Percentiles rank a stretch among this genome's conserved stretches.
phyloP scores from a whole-genome alignment of 92 coral and sea anemone genomes.

The Heliopora coerulea region DNA sequence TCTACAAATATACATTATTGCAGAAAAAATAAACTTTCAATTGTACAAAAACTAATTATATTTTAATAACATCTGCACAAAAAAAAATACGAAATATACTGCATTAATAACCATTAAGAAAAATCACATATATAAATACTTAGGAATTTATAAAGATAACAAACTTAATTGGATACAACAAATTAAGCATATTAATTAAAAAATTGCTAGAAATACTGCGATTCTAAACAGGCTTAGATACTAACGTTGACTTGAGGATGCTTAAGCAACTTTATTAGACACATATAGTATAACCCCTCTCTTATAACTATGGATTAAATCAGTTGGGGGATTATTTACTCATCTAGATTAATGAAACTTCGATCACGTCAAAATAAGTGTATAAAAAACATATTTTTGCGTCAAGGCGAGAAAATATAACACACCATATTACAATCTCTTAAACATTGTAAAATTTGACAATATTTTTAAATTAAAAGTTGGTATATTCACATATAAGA shows the following conservation, averaged over 20 bases:
- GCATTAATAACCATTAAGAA: not conserved
- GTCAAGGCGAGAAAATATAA: slow-evolving; percentile 42
- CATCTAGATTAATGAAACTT: slow-evolving; percentile 24
- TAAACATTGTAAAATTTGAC: slow-evolving; percentile 48
- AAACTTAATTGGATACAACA: slow-evolving; percentile 40
- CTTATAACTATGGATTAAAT: slow-evolving; percentile 22
- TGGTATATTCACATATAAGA: slow-evolving; percentile 43
- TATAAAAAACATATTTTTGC: slow-evolving; percentile 56
- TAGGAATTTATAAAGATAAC: slow-evolving; percentile 51
- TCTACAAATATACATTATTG: slow-evolving; percentile 35
- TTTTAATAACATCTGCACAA: slow-evolving; percentile 39
- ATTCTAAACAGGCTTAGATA: not conserved
- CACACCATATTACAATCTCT: slow-evolving; percentile 42
- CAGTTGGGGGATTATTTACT: slow-evolving; percentile 54
- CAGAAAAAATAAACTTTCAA: slow-evolving; percentile 41
- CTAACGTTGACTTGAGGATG: slow-evolving; percentile 20
- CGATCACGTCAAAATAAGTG: slow-evolving; percentile 57
- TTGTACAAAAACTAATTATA: slow-evolving; percentile 45
- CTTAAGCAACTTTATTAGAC: slow-evolving; percentile 48
- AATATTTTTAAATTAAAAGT: slow-evolving; percentile 50
- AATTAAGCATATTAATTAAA: slow-evolving; percentile 22
- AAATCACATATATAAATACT: slow-evolving; percentile 40
- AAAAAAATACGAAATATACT: not conserved
- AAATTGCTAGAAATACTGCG: slow-evolving; percentile 22
- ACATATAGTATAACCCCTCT: not conserved